These are phyloP conservation scores for Drosophila cracens DNA, from an alignment of 2,888 invertebrate species.

Conservation along the genomic window DNA sequence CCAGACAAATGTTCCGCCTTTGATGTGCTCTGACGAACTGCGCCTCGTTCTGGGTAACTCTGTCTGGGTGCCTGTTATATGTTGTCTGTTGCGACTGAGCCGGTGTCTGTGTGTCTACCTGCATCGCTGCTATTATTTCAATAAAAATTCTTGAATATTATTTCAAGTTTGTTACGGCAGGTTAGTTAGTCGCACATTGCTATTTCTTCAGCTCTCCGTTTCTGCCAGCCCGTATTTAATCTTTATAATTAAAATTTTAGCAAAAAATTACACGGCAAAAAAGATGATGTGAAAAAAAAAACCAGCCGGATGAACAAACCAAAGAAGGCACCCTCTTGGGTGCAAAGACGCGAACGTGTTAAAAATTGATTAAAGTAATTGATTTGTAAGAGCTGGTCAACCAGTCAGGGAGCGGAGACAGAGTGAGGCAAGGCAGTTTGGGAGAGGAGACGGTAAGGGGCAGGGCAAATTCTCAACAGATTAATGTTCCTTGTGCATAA, in stretches of 20 bases:
- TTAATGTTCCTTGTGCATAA: slow-evolving; percentile 28
- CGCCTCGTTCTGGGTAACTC: slow-evolving; percentile 31
- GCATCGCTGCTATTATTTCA: slow-evolving; percentile 72
- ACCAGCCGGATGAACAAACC: slow-evolving; percentile 24
- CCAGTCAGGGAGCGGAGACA: background rate
- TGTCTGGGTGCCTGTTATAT: slow-evolving; percentile 25
- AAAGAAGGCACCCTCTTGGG: slow-evolving; percentile 44
- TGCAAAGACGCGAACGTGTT: slow-evolving; percentile 70
- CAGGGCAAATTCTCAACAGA: slow-evolving; percentile 26
- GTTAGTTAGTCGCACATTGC: slow-evolving; percentile 63
- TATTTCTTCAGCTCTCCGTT: slow-evolving; percentile 16
- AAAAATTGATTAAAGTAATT: slow-evolving; percentile 78
- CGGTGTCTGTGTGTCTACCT: slow-evolving; percentile 36
- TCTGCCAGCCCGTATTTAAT: slow-evolving; percentile 63
- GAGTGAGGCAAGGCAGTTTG: background rate
- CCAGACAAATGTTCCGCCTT: slow-evolving; percentile 66
- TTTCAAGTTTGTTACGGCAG: slow-evolving; percentile 75
- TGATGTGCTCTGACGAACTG: slow-evolving; percentile 74
- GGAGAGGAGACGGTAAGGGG: too few relatives aligned
- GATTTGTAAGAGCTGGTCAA: slow-evolving; percentile 59
- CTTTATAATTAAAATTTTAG: slow-evolving; percentile 75
- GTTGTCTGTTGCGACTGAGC: background rate
- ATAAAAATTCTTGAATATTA: slow-evolving; percentile 80
- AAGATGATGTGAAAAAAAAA: slow-evolving; percentile 19
- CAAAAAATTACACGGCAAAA: slow-evolving; percentile 44